Percentiles rank a stretch among this genome's conserved stretches.
phyloP scores from a whole-genome alignment of 2,113 vertebrate species.

The Semnornis frantzii region DNA sequence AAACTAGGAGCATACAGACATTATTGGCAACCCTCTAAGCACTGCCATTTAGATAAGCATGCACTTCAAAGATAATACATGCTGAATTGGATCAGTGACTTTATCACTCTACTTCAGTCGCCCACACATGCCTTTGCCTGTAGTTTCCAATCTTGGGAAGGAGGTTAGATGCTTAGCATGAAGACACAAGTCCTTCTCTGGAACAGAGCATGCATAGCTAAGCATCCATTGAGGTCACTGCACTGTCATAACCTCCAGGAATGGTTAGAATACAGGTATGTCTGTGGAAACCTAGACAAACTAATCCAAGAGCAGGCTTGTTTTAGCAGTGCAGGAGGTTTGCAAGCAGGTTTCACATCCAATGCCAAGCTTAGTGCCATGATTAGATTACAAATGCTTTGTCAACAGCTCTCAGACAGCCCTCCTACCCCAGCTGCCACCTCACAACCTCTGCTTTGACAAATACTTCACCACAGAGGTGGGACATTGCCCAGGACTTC shows the following conservation, averaged over 20 bases:
- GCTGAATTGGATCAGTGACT: neutral
- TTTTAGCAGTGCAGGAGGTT: neutral
- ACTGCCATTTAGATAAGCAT: neutral
- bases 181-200: neutral
- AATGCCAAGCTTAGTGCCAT: neutral
- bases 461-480: neutral
- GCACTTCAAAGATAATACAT: neutral
- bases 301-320: neutral
- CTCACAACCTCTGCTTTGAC: neutral
- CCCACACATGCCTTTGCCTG: neutral
- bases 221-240: neutral
- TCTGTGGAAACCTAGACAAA: neutral
- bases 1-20: neutral
- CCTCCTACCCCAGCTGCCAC: neutral
- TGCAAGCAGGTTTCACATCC: neutral
- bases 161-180: neutral
- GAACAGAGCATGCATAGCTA: neutral
- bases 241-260: fast-evolving
- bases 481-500: neutral
- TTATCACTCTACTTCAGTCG: neutral
- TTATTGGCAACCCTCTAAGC: neutral
- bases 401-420: neutral
- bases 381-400: neutral
- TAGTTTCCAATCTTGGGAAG: neutral
- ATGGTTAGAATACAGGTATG: neutral